Percentiles rank a stretch among this genome's conserved stretches.
Evolutionary conservation across 2,113 vertebrate species (phyloP).

Genomic region (Colius striatus): DNA sequence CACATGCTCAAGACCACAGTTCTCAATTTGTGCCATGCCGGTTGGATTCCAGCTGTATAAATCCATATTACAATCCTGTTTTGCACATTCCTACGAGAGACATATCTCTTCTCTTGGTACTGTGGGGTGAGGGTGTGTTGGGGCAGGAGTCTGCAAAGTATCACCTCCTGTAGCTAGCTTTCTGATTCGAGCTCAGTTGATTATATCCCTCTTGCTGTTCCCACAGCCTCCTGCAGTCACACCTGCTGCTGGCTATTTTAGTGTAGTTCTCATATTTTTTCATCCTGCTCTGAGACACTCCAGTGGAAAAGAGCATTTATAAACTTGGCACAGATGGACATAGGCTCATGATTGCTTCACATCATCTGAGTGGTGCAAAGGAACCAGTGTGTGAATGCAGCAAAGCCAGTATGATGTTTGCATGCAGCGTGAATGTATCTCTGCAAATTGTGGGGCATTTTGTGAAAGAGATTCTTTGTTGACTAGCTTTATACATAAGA

Average conservation of each 20-base stretch:
- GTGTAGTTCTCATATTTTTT: not conserved
- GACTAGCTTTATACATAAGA: not conserved
- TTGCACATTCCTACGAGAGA: slow-evolving; percentile 24
- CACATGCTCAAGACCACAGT: not conserved
- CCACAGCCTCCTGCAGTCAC: slow-evolving; percentile 14
- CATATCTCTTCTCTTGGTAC: not conserved
- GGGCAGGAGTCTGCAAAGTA: slow-evolving; percentile 20
- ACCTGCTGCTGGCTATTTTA: slow-evolving; percentile 55
- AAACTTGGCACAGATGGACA: slow-evolving; percentile 46
- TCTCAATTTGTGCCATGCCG: not conserved
- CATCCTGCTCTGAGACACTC: slow-evolving; percentile 17
- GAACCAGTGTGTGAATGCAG: not conserved
- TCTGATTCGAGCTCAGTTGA: not conserved
- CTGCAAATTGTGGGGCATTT: not conserved
- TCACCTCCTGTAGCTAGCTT: slow-evolving; percentile 29
- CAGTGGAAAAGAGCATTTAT: slow-evolving; percentile 11
- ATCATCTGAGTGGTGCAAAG: slow-evolving; percentile 10
- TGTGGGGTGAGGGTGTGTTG: not conserved
- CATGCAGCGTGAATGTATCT: not conserved
- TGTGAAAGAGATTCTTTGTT: not conserved
- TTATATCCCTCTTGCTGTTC: slow-evolving; percentile 1
- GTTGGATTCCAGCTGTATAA: slow-evolving; percentile 39
- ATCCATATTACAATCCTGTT: slow-evolving; percentile 7
- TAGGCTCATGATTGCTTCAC: slow-evolving; percentile 18
- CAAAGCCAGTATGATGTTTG: not conserved